These are phyloP conservation scores for Drosophila eohydei DNA, from an alignment of 2,888 invertebrate genomes.

Conservation along the genomic window DNA sequence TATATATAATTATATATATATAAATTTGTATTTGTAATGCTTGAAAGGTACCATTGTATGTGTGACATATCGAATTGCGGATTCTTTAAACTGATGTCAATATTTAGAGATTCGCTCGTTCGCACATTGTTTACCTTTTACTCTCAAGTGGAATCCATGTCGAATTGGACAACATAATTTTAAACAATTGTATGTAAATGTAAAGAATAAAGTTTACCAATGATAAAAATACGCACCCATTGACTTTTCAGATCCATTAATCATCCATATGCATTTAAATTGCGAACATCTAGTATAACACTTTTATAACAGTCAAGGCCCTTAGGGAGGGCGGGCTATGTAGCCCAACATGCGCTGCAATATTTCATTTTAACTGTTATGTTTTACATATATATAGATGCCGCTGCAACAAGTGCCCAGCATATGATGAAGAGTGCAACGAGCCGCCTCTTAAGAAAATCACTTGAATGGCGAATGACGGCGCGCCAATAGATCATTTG, in stretches of 20 bases:
- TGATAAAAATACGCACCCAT: slow-evolving; percentile 63
- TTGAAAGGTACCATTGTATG: slow-evolving; percentile 21
- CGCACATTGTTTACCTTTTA: slow-evolving; percentile 38
- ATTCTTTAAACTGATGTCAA: not conserved
- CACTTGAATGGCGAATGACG: slow-evolving; percentile 38
- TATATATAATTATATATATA: slow-evolving; percentile 23
- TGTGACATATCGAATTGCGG: slow-evolving; percentile 4
- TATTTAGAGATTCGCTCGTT: slow-evolving; percentile 4
- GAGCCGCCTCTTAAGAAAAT: slow-evolving; percentile 30
- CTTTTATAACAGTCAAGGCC: slow-evolving; percentile 65
- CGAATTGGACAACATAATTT: slow-evolving; percentile 67
- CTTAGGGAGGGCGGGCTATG: slow-evolving; percentile 33
- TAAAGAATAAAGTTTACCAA: slow-evolving; percentile 78
- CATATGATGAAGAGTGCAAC: not conserved
- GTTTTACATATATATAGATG: slow-evolving; percentile 14
- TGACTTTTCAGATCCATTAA: slow-evolving; percentile 11
- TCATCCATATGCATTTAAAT: slow-evolving; percentile 27
- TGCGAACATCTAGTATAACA: slow-evolving; percentile 21
- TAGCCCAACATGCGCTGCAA: slow-evolving; percentile 57
- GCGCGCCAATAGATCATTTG: slow-evolving; percentile 73
- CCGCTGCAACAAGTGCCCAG: slow-evolving; percentile 63
- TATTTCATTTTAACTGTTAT: slow-evolving; percentile 69
- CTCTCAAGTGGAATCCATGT: slow-evolving; percentile 46
- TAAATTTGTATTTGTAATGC: slow-evolving; percentile 29
- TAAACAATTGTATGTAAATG: slow-evolving; percentile 69